These are phyloP conservation scores for Lamellibrachia columna DNA, from an alignment of 2,888 invertebrate genomes.

Conservation along the genomic window DNA sequence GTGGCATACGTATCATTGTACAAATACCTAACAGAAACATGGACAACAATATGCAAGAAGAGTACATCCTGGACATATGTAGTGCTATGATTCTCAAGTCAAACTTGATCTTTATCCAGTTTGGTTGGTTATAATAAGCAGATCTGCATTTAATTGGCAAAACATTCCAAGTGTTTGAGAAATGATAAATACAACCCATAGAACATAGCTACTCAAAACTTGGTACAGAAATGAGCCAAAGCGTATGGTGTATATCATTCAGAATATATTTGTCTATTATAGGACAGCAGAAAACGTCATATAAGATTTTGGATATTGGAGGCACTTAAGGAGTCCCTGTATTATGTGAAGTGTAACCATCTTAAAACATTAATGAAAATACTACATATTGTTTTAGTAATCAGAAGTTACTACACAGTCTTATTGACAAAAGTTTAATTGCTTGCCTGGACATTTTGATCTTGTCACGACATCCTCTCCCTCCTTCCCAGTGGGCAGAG, in stretches of 20 bases:
- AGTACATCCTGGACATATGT: background rate
- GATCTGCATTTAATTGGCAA: background rate
- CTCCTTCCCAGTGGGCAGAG: slow-evolving; percentile 67
- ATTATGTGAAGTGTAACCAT: background rate
- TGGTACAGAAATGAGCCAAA: background rate
- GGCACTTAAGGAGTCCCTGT: background rate
- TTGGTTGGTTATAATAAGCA: background rate
- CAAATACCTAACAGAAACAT: slow-evolving; percentile 23
- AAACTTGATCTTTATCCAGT: background rate
- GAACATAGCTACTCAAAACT: background rate
- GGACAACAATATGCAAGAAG: too few relatives aligned
- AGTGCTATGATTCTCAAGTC: background rate
- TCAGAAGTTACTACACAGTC: background rate
- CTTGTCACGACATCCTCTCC: slow-evolving; percentile 67
- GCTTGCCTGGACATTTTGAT: slow-evolving; percentile 64
- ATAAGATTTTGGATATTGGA: background rate
- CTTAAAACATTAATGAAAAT: background rate
- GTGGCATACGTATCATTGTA: slow-evolving; percentile 28
- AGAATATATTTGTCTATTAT: background rate
- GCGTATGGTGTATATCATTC: background rate
- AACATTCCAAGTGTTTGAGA: too few relatives aligned
- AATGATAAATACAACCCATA: too few relatives aligned
- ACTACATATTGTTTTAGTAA: too few relatives aligned
- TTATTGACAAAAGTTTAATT: slow-evolving; percentile 24
- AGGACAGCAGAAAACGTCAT: background rate